Evolutionary conservation across 2,888 invertebrate genomes (phyloP).

Genomic region (Deladenus siricidicola): DNA sequence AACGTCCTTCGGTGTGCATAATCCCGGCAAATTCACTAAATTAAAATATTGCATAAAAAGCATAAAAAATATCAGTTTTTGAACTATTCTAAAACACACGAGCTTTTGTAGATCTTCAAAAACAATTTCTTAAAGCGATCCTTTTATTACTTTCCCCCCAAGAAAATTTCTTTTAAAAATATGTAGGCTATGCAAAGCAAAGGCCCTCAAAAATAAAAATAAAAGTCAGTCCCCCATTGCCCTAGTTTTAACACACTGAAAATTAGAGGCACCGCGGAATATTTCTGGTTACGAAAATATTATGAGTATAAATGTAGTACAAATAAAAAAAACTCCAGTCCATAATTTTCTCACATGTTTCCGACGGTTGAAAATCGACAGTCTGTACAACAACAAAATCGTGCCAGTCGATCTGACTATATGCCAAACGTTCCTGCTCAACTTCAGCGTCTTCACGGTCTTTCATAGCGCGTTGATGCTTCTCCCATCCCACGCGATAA

Average conservation of each 20-base stretch:
- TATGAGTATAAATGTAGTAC: background rate
- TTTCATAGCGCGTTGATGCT: constrained; percentile 83
- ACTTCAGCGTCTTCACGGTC: constrained; percentile 87
- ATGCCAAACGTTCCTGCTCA: constrained; percentile 77
- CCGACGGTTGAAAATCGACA: constrained; percentile 93
- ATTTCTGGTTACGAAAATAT: background rate
- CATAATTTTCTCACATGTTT: constrained; percentile 74
- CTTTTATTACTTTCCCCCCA: too few species aligned
- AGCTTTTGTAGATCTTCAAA: too few species aligned
- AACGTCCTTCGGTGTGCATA: constrained; percentile 59
- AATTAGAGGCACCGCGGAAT: too few species aligned
- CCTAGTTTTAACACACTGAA: too few species aligned
- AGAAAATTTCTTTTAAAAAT: too few species aligned
- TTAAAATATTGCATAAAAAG: constrained; percentile 1
- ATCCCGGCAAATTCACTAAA: constrained; percentile 56
- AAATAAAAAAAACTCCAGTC: constrained; percentile 10
- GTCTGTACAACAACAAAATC: constrained; percentile 99
- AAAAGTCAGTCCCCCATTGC: too few species aligned
- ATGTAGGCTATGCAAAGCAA: too few species aligned
- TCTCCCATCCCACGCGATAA: constrained; percentile 90
- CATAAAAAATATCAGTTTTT: too few species aligned
- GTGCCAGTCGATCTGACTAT: constrained; percentile 99
- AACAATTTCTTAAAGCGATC: too few species aligned
- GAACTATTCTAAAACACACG: too few species aligned
- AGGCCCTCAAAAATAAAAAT: too few species aligned